Evolutionary conservation across 2,797 vertebrate species (phyloP), one percentile per base, ranked within the genome.

Genomic region (Chloroceryle inda): DNA sequence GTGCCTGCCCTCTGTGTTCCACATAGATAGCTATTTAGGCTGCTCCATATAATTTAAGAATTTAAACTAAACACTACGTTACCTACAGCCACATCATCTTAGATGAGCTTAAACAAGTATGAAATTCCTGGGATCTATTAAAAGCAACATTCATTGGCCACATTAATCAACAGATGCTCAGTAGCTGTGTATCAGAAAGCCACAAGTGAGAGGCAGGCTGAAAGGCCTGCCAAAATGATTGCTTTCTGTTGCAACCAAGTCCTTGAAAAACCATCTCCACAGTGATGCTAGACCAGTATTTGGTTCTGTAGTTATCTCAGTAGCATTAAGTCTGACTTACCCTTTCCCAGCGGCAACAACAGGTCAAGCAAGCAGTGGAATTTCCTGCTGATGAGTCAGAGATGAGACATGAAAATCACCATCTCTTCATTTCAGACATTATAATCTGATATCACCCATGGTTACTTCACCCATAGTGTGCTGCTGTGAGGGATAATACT

Each of bases 91-190:
- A 92, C 84, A 95, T 89, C 85, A 88, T 76, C 85, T 90, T 49
- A 86, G 88, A 94, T 90, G 85, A 84, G 92, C 66, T 92, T 85
- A 72, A 96, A 88, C 64, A 88, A 89, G 83, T 91, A 76, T 74
- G 89, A 96, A 95, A 94, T 93, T 91, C 76, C 68, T 78, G 68
- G 49, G 52, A 71, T 84, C 77, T 93, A 93, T 96, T 91, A 91
- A 97, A 96, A 93, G 92, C 88, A 91, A 76, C 79, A 76, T 80
- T 64, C 47, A 81, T 56, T 1, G 1, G 47, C 66, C 35, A 3
- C 63, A 92, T 92, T 95, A 92, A 92, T 87, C 92, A 97, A 62
- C 94, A 91, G 88, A 94, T 93, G 80, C 93, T 96, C 91, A 9
- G 87, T 91, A 68, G 82, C 77, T 18, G 35, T 47, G 61, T 71